Conservation (phyloP, 92 coral and sea anemone genomes). For the Umimayanthus kanabou region DNA sequence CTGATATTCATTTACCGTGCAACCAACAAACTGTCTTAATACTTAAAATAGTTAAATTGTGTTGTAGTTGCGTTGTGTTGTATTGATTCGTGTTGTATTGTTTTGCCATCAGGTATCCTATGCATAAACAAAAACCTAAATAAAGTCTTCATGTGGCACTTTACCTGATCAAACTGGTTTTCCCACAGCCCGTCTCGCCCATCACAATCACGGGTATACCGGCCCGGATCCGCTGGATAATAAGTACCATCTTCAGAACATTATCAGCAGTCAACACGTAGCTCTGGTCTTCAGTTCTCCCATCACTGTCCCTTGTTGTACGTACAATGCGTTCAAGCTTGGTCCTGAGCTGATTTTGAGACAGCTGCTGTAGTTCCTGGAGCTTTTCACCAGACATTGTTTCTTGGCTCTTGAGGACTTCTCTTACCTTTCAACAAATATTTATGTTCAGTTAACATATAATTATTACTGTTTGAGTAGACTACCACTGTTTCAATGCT, state of each 20-base stretch:
- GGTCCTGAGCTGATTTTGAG: conserved; percentile 58
- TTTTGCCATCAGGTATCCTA: too few relatives aligned
- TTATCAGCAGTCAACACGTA: conserved; percentile 88
- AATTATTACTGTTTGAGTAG: too few relatives aligned
- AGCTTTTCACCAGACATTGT: conserved; percentile 37
- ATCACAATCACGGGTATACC: conserved; percentile 84
- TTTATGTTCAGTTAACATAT: background rate
- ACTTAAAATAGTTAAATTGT: too few relatives aligned
- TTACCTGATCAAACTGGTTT: conserved; percentile 75
- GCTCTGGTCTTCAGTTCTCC: conserved; percentile 20
- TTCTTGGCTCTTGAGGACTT: conserved; percentile 65
- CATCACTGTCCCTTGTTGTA: conserved; percentile 19
- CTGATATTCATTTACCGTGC: too few relatives aligned
- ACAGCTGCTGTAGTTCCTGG: conserved; percentile 35
- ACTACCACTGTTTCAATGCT: background rate
- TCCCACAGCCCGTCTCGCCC: conserved; percentile 95
- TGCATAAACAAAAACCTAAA: too few relatives aligned
- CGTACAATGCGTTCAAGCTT: conserved; percentile 63
- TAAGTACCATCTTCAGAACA: conserved; percentile 79
- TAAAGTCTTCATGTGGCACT: background rate
- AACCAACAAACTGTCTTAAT: too few relatives aligned
- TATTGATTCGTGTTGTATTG: background rate
- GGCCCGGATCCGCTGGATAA: conserved; percentile 78
- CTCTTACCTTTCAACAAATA: conserved; percentile 40
- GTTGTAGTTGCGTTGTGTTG: background rate